These are phyloP conservation scores for Oncorhynchus gorbuscha DNA, from an alignment of 2,113 vertebrate genomes.

Conservation along the genomic window DNA sequence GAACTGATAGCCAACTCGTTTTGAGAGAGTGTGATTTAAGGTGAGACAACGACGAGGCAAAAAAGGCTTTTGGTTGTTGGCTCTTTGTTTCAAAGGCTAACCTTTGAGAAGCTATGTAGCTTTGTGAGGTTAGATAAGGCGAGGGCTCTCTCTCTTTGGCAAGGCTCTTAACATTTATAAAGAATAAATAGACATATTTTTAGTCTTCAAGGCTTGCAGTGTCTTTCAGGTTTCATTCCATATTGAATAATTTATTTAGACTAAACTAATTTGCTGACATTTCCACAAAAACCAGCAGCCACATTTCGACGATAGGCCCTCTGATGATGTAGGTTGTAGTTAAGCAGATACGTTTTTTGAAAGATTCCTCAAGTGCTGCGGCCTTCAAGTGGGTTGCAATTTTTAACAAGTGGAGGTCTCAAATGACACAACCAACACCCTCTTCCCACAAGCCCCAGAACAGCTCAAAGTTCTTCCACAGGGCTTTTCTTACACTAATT, in stretches of 20 bases:
- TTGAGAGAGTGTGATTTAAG: background rate
- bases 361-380: too few relatives aligned
- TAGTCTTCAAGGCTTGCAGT: background rate
- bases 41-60: background rate
- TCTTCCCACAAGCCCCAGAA: background rate
- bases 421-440: background rate
- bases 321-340: too few relatives aligned
- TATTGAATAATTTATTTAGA: background rate
- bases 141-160: background rate
- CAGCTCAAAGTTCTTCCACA: too few relatives aligned
- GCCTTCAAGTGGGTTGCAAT: too few relatives aligned
- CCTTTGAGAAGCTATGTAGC: background rate
- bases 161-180: background rate
- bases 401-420: background rate
- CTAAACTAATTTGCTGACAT: background rate
- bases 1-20: background rate
- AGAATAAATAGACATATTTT: background rate
- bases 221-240: background rate
- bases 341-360: too few relatives aligned
- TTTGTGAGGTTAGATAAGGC: background rate
- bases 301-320: too few relatives aligned
- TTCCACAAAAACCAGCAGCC: too few relatives aligned
- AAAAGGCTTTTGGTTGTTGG: background rate
- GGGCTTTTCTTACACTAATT: too few relatives aligned
- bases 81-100: background rate